Base-by-base conservation (phyloP, 2,888 invertebrate genomes). In the Exephanes ischioxanthus region DNA sequence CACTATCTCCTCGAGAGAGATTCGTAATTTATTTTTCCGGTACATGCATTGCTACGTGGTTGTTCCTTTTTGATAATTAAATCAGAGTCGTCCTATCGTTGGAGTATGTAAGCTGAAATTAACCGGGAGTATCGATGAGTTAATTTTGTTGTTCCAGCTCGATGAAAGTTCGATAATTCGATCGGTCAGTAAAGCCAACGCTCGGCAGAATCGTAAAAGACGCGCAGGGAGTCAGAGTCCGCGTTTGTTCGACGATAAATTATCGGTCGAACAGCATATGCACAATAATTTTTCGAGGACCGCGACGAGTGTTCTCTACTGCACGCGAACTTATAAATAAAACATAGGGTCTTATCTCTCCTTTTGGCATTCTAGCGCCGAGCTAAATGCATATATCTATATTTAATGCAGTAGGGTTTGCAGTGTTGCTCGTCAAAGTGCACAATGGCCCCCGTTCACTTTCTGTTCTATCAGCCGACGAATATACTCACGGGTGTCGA, bases 321-420 rank as follows among this genome's bases (percentile, higher is more conserved):
- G 58, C 77, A 75, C 86, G 73, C 63, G 86, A 76, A 83, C 87
- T 87, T 92, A 92, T 92, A 92, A 91, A 92, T 91, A 92, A 91
- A 91, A 87, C 90, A 85, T 87, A 26, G 79, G 19, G 82, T 84
- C 89, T 90, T 92, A 89, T 89, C 89, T 88, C 89, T 91, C 83
- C 87, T 90, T 93, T 91, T 92, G 90, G 90, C 89, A 92, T 92
- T 92, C 91, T 91, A 89, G 83, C 86, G 83, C 86, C 87, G 89
- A 85, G 90, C 91, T 90, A 91, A 90, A 92, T 92, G 86, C 88
- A 90, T 88, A 89, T 91, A 90, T 90, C 90, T 92, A 92, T 91
- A 91, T 92, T 91, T 91, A 90, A 92, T 91, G 84, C 84, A 83
- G 78, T 61, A 81, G 19, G 70, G 53, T 80, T 75, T 72, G 85